Evolutionary conservation across 2,888 invertebrate species (phyloP).

Genomic region (Thymelicus lineola): DNA sequence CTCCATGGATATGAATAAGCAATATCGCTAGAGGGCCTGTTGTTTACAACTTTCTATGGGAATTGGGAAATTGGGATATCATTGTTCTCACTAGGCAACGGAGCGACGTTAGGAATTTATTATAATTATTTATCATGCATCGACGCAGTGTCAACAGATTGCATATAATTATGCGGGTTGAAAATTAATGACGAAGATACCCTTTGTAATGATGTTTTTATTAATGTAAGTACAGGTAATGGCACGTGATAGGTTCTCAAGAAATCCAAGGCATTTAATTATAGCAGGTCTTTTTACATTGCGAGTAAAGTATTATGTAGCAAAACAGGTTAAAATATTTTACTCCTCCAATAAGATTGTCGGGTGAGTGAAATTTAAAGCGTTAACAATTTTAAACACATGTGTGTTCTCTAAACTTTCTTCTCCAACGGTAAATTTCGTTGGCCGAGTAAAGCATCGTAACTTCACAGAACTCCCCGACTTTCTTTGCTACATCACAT

Average conservation of each 20-base stretch:
- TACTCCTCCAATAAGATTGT: conserved; percentile 66
- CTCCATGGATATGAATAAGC: conserved; percentile 48
- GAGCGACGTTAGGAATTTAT: conserved; percentile 20
- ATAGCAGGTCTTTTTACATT: conserved; percentile 18
- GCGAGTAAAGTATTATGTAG: conserved; percentile 16
- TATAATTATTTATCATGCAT: conserved; percentile 21
- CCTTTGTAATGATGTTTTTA: conserved; percentile 8
- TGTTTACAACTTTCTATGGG: conserved; percentile 78
- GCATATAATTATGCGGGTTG: conserved; percentile 40
- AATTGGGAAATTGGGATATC: conserved; percentile 51
- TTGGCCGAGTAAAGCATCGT: conserved; percentile 53
- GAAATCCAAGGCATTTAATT: conserved; percentile 28
- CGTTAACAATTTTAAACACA: conserved; percentile 54
- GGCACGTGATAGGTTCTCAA: conserved; percentile 12
- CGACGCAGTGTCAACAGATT: conserved; percentile 1
- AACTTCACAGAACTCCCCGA: conserved; percentile 53
- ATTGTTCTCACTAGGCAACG: conserved; percentile 30
- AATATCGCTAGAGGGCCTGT: conserved; percentile 48
- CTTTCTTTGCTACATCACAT: conserved; percentile 55
- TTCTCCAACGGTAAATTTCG: conserved; percentile 71
- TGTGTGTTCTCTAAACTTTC: conserved; percentile 68
- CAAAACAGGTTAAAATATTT: conserved; percentile 35
- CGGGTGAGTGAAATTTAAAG: conserved; percentile 58
- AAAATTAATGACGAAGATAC: conserved; percentile 42
- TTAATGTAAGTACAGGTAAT: conserved; percentile 1